Base-by-base conservation (phyloP, 2,888 invertebrate species). In the Cordylochernes scorpioides region DNA sequence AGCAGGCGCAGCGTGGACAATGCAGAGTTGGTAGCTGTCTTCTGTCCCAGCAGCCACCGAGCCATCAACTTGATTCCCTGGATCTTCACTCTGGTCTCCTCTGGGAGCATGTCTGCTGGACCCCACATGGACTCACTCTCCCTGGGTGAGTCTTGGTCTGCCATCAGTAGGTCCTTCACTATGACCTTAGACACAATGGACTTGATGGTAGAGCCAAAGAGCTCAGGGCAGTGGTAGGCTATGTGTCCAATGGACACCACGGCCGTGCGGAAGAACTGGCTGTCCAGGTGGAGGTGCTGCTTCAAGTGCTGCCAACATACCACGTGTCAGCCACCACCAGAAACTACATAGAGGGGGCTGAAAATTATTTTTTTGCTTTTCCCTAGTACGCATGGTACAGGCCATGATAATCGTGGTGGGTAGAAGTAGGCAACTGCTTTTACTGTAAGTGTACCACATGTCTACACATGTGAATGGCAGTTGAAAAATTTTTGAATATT, bases 21-120 rank as follows among this genome's bases (percentile, higher is more conserved):
- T 6, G 39, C 44, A 7, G 39, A 38, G 10, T 42, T 36, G 12
- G 35, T 25, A 47, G 82, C 80, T 34, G 68, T 68, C 54, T 80
- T 82, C 29, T 88, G 57, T 0, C 91, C 91, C 19, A 86, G 58
- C 24, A 91, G 58, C 88, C 91, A 91, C 26, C 91, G 67, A 1
- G 86, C 86, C 72, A 94, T 82, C 38, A 86, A 71, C 55, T 94
- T 94, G 45, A 91, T 64, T 0, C 78, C 88, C 53, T 86, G 84
- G 30, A 62, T 47, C 59, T 86, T 84, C 14, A 53, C 52, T 41
- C 50, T 49, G 0, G 86, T 86, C 52, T 84, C 84, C 43, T 77
- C 73, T 0, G 86, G 82, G 15, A 91, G 58, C 30, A 74, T 67
- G 4, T 75, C 71, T 48, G 84, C 80, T 1, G 64, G 53, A 50